Evolutionary conservation across 2,797 vertebrate genomes (phyloP).

Genomic region (Lagorchestes hirsutus): DNA sequence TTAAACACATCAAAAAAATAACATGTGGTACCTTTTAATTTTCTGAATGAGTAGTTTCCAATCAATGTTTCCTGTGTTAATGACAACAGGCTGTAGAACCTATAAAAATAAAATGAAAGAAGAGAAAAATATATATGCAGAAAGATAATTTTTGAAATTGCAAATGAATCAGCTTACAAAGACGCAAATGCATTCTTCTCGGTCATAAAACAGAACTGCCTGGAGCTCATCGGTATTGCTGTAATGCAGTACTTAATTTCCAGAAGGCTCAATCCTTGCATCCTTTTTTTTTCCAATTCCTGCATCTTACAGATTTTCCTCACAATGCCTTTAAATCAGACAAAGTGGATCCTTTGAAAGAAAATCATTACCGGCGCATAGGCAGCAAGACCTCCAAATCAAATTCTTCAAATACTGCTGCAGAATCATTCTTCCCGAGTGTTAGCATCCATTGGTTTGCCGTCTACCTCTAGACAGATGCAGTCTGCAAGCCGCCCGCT

Average conservation of each 20-base stretch:
- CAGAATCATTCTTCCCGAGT: constrained; percentile 79
- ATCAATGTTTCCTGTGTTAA: constrained; percentile 67
- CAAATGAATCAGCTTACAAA: constrained; percentile 57
- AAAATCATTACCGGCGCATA: constrained; percentile 83
- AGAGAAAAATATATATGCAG: constrained; percentile 18
- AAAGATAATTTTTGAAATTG: constrained; percentile 69
- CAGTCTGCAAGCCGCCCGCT: constrained; percentile 86
- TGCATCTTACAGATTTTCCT: constrained; percentile 71
- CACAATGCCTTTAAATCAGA: constrained; percentile 62
- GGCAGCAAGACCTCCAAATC: constrained; percentile 79
- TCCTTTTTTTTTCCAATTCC: constrained; percentile 51
- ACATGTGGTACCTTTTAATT: constrained; percentile 84
- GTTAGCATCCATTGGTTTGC: constrained; percentile 76
- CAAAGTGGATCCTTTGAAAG: constrained; percentile 75
- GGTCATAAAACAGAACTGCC: constrained; percentile 66
- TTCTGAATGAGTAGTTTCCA: constrained; percentile 80
- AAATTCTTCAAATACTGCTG: constrained; percentile 84
- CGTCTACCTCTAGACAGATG: constrained; percentile 84
- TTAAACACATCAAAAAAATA: constrained; percentile 72
- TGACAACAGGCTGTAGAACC: constrained; percentile 79
- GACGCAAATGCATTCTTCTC: constrained; percentile 57
- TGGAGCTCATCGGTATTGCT: constrained; percentile 58
- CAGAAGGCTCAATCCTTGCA: constrained; percentile 65
- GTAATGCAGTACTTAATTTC: constrained; percentile 69
- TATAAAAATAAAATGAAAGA: constrained; percentile 80